These are phyloP conservation scores for Musca domestica DNA, from an alignment of 1,140 invertebrate genomes.

Conservation along the genomic window DNA sequence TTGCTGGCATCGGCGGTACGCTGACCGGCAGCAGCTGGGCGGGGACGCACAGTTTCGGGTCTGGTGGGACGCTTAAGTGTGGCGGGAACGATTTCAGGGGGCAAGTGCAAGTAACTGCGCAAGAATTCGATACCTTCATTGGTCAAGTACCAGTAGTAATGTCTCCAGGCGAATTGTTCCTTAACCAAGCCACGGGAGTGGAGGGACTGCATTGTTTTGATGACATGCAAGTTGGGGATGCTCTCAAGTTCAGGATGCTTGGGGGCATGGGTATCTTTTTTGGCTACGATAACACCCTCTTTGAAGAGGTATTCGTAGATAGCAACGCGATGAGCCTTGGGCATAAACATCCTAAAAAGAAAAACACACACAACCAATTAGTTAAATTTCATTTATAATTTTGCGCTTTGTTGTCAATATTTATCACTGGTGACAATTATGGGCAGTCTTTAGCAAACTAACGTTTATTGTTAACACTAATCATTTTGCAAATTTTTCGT, in stretches of 20 bases:
- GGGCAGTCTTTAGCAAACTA: neutral
- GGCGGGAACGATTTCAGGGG: slow-evolving; percentile 96
- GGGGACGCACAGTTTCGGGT: slow-evolving; percentile 75
- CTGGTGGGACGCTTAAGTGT: slow-evolving; percentile 87
- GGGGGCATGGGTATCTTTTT: slow-evolving; percentile 94
- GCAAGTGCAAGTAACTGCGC: slow-evolving; percentile 90
- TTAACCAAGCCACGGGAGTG: slow-evolving; percentile 95
- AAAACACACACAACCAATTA: slow-evolving; percentile 12
- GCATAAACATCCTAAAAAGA: slow-evolving; percentile 93
- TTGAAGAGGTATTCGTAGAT: slow-evolving; percentile 99
- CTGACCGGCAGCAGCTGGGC: slow-evolving; percentile 64
- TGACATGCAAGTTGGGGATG: slow-evolving; percentile 97
- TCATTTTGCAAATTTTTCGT: neutral
- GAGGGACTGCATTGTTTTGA: slow-evolving; percentile 95
- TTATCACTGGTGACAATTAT: neutral
- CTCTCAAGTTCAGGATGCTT: slow-evolving; percentile 92
- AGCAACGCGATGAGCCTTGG: slow-evolving; percentile 91
- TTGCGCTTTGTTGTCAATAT: neutral
- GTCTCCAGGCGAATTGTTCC: slow-evolving; percentile 99
- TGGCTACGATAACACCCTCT: slow-evolving; percentile 95
- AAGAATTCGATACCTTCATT: slow-evolving; percentile 98
- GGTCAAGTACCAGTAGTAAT: slow-evolving; percentile 99
- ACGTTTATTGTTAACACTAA: neutral
- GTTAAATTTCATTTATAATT: no score
- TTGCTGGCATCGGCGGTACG: slow-evolving; percentile 63